Base-by-base conservation (phyloP, 92 coral and sea anemone species). In the Bergia sp. region DNA sequence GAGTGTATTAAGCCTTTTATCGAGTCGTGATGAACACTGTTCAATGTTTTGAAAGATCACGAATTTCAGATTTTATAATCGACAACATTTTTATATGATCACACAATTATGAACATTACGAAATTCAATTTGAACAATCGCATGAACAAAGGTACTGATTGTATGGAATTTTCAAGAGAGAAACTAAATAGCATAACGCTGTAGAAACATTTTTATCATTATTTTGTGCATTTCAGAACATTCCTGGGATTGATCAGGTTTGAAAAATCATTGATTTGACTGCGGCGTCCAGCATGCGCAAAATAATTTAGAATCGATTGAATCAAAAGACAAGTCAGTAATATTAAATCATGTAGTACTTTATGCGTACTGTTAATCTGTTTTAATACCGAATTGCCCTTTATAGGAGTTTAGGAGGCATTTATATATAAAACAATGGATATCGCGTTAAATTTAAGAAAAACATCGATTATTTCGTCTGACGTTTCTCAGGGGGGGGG, bases 241-340 rank as follows among this genome's bases (percentile, higher is more conserved):
- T 66, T 66, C 73, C 49, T 76, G 80, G 80, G 80, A 76, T 76
- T 76, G 80, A 40, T 74, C 79, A 74, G 79, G 79, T 74, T 74
- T 74, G 79, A 74, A 74, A 74, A 73, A 73, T 76, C 80, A 0
- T 76, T 76, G 80, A 77, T 77, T 77, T 78, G 65, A 47, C 82
- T 78, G 82, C 82, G 82, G 82, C 82, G 65, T 78, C 65, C 37
- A 78, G 82, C 61, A 78, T 78, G 65, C 38, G 64, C 82, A 78
- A 78, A 47, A 78, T 78, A 77, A 77, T 45, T 77, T 77, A 49
- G 66, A 79, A 79, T 79, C 67, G 83, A 49, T 37, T 53, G 83
- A 53, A 79, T 78, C 82, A 78, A 78, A 78, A 78, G 61, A 78
- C 82, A 77, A 44, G 81, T 77, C 81, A 77, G 45, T 76, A 76